Base-by-base conservation (phyloP, 2,888 invertebrate species). In the Phytoseiulus persimilis region DNA sequence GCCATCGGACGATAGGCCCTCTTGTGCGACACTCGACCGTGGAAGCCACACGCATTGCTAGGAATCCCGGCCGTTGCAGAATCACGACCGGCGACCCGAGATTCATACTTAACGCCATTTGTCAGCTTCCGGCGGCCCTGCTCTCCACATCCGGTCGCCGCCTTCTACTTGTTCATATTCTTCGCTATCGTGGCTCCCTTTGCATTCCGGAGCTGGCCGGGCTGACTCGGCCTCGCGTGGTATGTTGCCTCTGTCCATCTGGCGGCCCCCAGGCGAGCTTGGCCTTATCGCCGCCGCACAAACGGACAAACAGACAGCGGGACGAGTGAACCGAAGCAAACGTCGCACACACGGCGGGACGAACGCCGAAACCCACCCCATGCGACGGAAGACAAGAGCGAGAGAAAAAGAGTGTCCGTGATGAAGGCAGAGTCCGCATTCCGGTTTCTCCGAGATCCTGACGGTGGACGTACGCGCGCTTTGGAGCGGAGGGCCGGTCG, bases 21-120 rank as follows among this genome's bases (percentile, higher is more conserved):
- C 39, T 39, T 39, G 39, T 9, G 3, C 5, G 5, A 9, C 9
- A 39, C 39, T 39, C 39, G 39, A 39, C 39, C 39, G 39, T 39
- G 39, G 39, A 39, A 39, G 39, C 28, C 65, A 28, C 5, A 18
- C 18, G 11, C 11, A 1, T 65, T 18, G 65, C 9, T 65, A 14
- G 65, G 65, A 65, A 65, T 28, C 65, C 18, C 65, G 65, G 65
- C 14, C 65, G 65, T 14, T 65, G 65, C 65, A 28, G 23, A 28
- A 65, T 14, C 65, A 65, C 18, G 23, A 65, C 23, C 65, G 65
- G 65, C 65, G 65, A 65, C 65, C 65, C 65, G 65, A 28, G 65
- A 65, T 65, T 65, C 65, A 65, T 65, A 65, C 65, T 65, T 65
- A 65, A 65, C 65, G 65, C 65, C 65, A 65, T 65, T 65, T 65